Evolutionary conservation across 2,888 invertebrate species (phyloP).

Genomic region (Coenonympha glycerion): DNA sequence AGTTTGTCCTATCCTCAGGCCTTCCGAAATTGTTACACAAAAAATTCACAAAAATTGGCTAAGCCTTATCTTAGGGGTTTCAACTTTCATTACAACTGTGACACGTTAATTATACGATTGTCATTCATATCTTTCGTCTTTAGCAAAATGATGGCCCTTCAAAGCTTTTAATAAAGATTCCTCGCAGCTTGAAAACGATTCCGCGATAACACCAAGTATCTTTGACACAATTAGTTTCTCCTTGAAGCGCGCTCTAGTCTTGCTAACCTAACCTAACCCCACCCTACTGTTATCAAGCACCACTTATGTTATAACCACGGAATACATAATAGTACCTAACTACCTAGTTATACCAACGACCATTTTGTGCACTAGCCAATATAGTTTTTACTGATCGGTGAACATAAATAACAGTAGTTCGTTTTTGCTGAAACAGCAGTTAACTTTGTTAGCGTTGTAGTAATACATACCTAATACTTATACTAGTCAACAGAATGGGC

Average conservation of each 20-base stretch:
- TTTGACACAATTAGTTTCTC: conserved; percentile 21
- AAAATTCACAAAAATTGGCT: too few relatives aligned
- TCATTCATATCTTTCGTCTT: background rate
- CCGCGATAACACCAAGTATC: conserved; percentile 4
- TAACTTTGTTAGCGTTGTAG: too few relatives aligned
- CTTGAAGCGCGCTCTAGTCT: conserved; percentile 18
- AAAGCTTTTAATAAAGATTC: background rate
- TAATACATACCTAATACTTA: too few relatives aligned
- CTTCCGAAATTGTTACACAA: too few relatives aligned
- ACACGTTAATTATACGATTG: too few relatives aligned
- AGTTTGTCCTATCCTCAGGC: too few relatives aligned
- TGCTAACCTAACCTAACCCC: conserved; percentile 18
- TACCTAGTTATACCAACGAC: background rate
- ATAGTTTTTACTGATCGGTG: background rate
- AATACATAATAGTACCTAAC: too few relatives aligned
- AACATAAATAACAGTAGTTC: background rate
- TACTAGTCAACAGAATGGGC: too few relatives aligned
- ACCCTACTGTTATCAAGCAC: conserved; percentile 16
- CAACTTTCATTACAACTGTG: too few relatives aligned
- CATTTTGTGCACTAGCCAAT: background rate
- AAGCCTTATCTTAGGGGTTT: too few relatives aligned
- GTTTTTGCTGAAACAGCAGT: too few relatives aligned
- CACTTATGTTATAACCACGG: conserved; percentile 12
- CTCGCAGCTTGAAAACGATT: conserved; percentile 22
- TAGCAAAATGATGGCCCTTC: background rate